Conservation (phyloP, 92 coral and sea anemone genomes). For the Epizoanthus illoricatus region DNA sequence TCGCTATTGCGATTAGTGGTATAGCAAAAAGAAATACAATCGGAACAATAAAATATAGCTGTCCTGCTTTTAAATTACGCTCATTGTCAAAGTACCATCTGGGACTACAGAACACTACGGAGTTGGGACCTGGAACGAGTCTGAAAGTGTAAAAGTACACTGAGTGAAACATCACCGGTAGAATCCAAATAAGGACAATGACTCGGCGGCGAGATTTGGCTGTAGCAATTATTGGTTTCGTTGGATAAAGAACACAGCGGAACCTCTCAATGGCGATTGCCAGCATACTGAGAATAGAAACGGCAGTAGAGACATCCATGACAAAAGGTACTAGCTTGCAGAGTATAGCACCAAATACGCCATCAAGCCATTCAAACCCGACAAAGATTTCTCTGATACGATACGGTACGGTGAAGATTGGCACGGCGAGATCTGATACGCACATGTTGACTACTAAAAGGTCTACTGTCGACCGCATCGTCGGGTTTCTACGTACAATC, state of each 20-base stretch:
- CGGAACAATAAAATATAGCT: background rate
- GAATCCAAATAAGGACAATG: slow-evolving; percentile 3
- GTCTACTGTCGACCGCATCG: too few relatives aligned
- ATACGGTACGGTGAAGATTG: too few relatives aligned
- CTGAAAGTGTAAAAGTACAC: background rate
- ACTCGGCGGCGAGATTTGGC: background rate
- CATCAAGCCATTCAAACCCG: too few relatives aligned
- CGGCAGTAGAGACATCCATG: background rate
- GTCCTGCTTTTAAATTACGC: background rate
- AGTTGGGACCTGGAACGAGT: background rate
- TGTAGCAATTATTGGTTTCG: background rate
- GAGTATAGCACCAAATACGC: too few relatives aligned
- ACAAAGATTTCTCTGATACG: too few relatives aligned
- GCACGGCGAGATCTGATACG: too few relatives aligned
- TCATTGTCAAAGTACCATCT: background rate
- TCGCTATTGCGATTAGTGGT: background rate
- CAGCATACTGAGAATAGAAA: slow-evolving; percentile 16
- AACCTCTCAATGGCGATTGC: slow-evolving; percentile 1
- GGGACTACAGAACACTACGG: background rate
- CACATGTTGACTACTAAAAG: too few relatives aligned
- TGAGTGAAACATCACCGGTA: background rate
- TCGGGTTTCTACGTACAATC: too few relatives aligned
- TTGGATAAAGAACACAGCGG: too few relatives aligned
- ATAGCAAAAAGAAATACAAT: background rate
- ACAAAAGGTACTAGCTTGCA: too few relatives aligned